phyloP scores from a whole-genome alignment of 1,140 invertebrate genomes.

The Amyelois transitella region DNA sequence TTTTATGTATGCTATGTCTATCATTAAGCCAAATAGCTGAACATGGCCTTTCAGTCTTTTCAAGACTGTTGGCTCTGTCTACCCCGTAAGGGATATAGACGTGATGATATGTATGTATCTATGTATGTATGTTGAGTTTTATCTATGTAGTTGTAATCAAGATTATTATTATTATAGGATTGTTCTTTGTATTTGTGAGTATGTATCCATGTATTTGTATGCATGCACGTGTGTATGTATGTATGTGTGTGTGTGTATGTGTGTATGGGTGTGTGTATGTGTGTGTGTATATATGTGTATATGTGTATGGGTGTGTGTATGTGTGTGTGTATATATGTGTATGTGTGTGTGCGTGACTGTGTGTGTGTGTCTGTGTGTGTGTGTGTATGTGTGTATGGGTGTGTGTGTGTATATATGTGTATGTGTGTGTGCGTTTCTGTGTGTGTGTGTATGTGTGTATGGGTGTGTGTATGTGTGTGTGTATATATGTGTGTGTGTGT shows the following conservation, averaged over 20 bases:
- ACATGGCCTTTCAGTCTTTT: no score
- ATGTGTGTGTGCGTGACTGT: constrained; percentile 80
- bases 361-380: not conserved
- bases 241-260: constrained; percentile 18
- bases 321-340: not conserved
- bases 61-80: no score
- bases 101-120: no score
- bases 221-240: not conserved
- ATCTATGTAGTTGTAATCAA: no score
- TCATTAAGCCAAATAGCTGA: no score
- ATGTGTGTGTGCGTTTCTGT: constrained; percentile 14
- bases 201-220: constrained; percentile 81
- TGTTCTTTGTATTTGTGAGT: no score
- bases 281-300: constrained; percentile 91
- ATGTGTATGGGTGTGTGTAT: constrained; percentile 85
- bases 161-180: no score
- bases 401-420: constrained; percentile 32
- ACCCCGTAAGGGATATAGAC: no score
- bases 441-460: not conserved
- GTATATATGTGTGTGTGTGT: not conserved
- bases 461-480: not conserved
- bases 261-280: constrained; percentile 78
- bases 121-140: no score
- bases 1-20: no score
- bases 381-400: not conserved